A percentile compares a stretch with the other conserved stretches of the same genome.
These are phyloP conservation scores for Bruchidius siliquastri DNA, from an alignment of 2,888 invertebrate genomes.

Conservation along the genomic window DNA sequence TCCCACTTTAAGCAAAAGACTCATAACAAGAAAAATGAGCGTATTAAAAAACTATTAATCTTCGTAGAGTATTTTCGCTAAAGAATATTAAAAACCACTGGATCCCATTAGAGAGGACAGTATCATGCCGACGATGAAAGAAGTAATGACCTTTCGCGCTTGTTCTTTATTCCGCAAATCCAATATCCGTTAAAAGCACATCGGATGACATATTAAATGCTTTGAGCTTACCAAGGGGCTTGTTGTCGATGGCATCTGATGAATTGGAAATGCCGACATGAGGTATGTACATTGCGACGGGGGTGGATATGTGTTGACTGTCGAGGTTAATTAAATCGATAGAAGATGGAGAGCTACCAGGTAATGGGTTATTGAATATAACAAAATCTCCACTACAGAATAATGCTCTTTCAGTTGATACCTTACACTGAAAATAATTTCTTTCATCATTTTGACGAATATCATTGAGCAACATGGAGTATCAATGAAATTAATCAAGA, in stretches of 20 bases:
- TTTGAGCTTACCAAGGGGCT: conserved; percentile 21
- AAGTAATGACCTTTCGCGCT: not conserved
- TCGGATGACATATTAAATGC: conserved; percentile 20
- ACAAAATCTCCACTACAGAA: too few species aligned
- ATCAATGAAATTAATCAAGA: too few species aligned
- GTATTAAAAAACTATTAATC: not conserved
- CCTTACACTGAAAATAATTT: too few species aligned
- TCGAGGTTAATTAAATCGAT: too few species aligned
- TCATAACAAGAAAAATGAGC: not conserved
- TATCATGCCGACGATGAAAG: not conserved
- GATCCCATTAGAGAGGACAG: not conserved
- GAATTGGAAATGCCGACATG: conserved; percentile 26
- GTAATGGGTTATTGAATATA: too few species aligned
- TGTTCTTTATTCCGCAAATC: not conserved
- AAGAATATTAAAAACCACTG: not conserved
- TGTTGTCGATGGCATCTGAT: conserved; percentile 27
- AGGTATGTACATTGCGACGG: not conserved
- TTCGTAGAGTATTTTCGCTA: not conserved
- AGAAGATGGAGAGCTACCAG: too few species aligned
- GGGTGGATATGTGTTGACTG: not conserved
- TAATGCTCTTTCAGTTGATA: too few species aligned
- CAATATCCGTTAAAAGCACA: conserved; percentile 8
- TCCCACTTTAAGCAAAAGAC: not conserved
- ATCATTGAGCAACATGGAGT: too few species aligned
- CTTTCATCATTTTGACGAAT: too few species aligned